Percentiles rank a stretch among this genome's conserved stretches.
phyloP scores from a whole-genome alignment of 2,113 vertebrate species.

The Coptodon rendalli region DNA sequence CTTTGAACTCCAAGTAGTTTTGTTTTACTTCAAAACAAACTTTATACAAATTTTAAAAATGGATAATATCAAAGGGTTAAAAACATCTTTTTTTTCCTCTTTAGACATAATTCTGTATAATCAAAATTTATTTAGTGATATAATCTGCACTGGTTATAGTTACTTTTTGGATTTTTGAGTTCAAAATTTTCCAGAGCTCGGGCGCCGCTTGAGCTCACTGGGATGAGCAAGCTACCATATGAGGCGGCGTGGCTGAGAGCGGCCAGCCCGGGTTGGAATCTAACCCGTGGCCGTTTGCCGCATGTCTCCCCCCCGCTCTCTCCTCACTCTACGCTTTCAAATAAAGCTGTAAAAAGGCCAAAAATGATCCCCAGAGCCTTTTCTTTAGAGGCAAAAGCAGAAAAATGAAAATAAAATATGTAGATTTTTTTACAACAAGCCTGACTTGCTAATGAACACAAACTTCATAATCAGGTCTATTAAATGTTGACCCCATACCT shows the following conservation, averaged over 20 bases:
- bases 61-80: not conserved
- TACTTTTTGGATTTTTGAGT: not conserved
- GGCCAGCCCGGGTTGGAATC: not conserved
- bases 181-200: not conserved
- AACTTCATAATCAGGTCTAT: not conserved
- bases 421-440: accelerated
- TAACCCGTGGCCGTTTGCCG: accelerated
- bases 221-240: accelerated
- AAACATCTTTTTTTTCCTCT: not conserved
- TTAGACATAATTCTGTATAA: not conserved
- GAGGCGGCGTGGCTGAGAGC: not conserved
- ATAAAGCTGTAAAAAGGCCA: not conserved
- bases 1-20: not conserved
- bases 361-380: accelerated
- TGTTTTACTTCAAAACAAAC: not conserved
- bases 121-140: not conserved
- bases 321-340: not conserved
- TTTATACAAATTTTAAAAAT: not conserved
- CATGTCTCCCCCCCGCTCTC: accelerated
- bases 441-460: not conserved
- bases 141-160: not conserved
- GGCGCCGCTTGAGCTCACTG: not conserved
- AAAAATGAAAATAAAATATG: not conserved
- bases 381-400: not conserved
- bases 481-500: not conserved